Evolutionary conservation across 1,140 invertebrate species (phyloP).

Genomic region (Saxidomus purpurata): DNA sequence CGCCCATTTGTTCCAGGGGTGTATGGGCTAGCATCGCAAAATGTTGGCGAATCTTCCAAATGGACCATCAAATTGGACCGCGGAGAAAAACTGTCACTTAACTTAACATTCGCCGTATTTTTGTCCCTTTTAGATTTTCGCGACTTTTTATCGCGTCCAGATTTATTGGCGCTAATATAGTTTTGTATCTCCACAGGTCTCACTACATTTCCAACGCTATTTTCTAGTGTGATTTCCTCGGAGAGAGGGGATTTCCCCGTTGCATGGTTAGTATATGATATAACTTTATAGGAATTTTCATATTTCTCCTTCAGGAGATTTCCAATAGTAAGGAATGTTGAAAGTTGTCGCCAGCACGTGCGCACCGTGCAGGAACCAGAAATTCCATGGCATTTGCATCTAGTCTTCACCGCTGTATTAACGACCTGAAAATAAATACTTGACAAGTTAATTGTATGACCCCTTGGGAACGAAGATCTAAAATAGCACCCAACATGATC

Average conservation of each 20-base stretch:
- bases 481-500: too few species aligned
- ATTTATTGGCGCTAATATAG: background rate
- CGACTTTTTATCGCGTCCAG: slow-evolving; percentile 42
- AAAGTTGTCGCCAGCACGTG: slow-evolving; percentile 97
- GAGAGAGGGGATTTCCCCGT: slow-evolving; percentile 72
- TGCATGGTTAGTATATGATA: slow-evolving; percentile 78
- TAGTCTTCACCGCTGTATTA: slow-evolving; percentile 77
- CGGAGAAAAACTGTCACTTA: slow-evolving; percentile 87
- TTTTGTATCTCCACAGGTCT: slow-evolving; percentile 33
- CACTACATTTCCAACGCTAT: slow-evolving; percentile 46
- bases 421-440: slow-evolving; percentile 79
- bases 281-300: slow-evolving; percentile 92
- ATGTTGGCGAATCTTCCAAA: slow-evolving; percentile 95
- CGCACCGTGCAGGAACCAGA: slow-evolving; percentile 97
- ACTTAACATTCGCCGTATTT: slow-evolving; percentile 7
- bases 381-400: slow-evolving; percentile 98
- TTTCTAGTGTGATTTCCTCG: slow-evolving; percentile 57
- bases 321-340: slow-evolving; percentile 94
- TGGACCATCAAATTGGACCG: slow-evolving; percentile 96
- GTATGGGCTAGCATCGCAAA: slow-evolving; percentile 89
- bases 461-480: too few species aligned
- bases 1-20: slow-evolving; percentile 83
- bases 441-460: too few species aligned
- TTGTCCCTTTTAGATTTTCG: slow-evolving; percentile 53
- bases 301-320: slow-evolving; percentile 94